These are phyloP conservation scores for Anarrhichthys ocellatus DNA, from an alignment of 2,113 vertebrate genomes.

Conservation along the genomic window DNA sequence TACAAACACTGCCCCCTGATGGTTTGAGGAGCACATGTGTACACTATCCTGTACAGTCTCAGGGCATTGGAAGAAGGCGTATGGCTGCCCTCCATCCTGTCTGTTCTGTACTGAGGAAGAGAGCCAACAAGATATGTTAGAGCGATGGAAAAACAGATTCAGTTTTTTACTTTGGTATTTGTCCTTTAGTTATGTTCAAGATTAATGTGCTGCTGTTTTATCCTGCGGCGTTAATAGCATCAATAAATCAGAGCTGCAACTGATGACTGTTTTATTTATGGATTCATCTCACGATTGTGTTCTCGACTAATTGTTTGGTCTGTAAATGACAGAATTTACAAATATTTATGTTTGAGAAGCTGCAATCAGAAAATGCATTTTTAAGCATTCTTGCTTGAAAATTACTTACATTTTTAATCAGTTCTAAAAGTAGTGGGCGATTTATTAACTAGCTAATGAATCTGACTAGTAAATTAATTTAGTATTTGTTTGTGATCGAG, in stretches of 20 bases:
- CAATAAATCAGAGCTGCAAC: not conserved
- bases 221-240: not conserved
- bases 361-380: not conserved
- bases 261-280: not conserved
- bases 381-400: not conserved
- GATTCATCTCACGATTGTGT: not conserved
- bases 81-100: not conserved
- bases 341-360: not conserved
- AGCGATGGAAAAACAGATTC: not conserved
- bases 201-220: not conserved
- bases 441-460: not conserved
- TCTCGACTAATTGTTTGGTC: not conserved
- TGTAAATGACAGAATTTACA: not conserved
- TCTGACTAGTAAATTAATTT: not conserved
- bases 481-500: not conserved
- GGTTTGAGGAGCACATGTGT: slow-evolving; percentile 38
- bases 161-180: not conserved
- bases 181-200: not conserved
- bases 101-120: not conserved
- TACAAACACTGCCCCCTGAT: slow-evolving; percentile 61
- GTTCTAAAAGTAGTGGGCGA: not conserved
- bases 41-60: not conserved
- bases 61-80: not conserved
- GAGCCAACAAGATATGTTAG: not conserved
- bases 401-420: not conserved